Conservation (phyloP, 2,113 vertebrate species). For the crab-eating macaque (Macaca fascicularis) region DNA sequence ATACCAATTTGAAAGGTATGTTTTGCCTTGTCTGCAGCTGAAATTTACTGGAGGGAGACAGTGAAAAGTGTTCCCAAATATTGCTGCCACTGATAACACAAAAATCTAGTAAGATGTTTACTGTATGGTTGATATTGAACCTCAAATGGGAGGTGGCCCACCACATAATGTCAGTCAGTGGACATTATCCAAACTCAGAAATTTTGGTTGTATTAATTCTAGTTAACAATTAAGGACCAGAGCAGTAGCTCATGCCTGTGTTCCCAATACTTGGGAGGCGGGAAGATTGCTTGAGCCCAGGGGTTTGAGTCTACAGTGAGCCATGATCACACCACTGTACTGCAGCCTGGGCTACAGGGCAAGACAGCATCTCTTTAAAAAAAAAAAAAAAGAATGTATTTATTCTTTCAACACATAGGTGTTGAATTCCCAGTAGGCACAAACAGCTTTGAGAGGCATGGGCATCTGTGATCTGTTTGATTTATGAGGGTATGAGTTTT, state of each 20-base stretch:
- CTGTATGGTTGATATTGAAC: not conserved
- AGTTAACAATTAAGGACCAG: not conserved
- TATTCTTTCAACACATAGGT: not conserved
- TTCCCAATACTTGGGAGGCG: too few relatives aligned
- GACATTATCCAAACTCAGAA: not conserved
- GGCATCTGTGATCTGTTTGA: not conserved
- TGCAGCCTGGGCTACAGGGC: too few relatives aligned
- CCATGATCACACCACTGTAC: too few relatives aligned
- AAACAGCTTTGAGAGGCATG: not conserved
- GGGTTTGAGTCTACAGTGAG: too few relatives aligned
- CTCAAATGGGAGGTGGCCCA: not conserved
- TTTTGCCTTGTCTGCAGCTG: not conserved
- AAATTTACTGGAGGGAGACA: not conserved
- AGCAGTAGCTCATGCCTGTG: too few relatives aligned
- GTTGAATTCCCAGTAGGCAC: not conserved
- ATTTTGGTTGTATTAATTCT: not conserved
- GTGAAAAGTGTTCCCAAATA: not conserved
- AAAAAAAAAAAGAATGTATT: not conserved
- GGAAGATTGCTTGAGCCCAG: too few relatives aligned
- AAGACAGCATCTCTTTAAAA: too few relatives aligned
- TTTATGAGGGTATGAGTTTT: not conserved
- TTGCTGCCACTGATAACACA: not conserved
- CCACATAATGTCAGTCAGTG: not conserved
- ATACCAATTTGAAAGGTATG: not conserved
- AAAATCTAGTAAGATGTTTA: not conserved